Evolutionary conservation across 2,888 invertebrate species (phyloP).

Genomic region (Drosophila seclusa): DNA sequence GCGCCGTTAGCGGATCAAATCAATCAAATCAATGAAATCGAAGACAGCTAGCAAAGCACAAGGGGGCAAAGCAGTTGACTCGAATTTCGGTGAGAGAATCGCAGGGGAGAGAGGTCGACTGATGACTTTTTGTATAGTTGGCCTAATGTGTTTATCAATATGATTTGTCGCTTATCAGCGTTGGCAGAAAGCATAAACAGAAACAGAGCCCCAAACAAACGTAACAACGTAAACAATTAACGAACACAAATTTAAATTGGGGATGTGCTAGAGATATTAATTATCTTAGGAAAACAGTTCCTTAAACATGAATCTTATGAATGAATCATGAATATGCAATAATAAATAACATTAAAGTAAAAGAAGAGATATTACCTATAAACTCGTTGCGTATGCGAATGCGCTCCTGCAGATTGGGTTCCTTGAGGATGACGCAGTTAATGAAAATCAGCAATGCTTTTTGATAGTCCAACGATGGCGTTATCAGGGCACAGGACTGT

Average conservation of each 20-base stretch:
- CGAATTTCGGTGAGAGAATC: constrained; percentile 4
- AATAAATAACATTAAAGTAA: neutral
- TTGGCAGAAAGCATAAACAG: constrained; percentile 33
- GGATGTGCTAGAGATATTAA: neutral
- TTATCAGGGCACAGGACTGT: constrained; percentile 86
- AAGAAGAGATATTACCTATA: constrained; percentile 89
- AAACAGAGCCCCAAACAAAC: constrained; percentile 29
- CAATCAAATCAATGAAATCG: constrained; percentile 79
- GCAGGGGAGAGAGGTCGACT: constrained; percentile 46
- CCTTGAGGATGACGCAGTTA: constrained; percentile 97
- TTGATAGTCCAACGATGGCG: constrained; percentile 92
- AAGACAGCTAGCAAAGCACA: constrained; percentile 61
- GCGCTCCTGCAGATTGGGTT: constrained; percentile 93
- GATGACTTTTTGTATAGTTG: constrained; percentile 61
- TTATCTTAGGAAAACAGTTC: neutral
- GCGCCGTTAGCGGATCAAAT: constrained; percentile 68
- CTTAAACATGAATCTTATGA: neutral
- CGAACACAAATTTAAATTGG: constrained; percentile 1
- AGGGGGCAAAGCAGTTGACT: constrained; percentile 36
- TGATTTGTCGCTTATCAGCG: constrained; percentile 43
- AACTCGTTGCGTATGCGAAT: constrained; percentile 96
- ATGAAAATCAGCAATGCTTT: constrained; percentile 96
- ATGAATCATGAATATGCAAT: neutral
- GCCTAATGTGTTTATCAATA: constrained; percentile 65
- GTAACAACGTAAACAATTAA: constrained; percentile 29